phyloP scores from a whole-genome alignment of 2,888 invertebrate species.

The Furcula furcula region DNA sequence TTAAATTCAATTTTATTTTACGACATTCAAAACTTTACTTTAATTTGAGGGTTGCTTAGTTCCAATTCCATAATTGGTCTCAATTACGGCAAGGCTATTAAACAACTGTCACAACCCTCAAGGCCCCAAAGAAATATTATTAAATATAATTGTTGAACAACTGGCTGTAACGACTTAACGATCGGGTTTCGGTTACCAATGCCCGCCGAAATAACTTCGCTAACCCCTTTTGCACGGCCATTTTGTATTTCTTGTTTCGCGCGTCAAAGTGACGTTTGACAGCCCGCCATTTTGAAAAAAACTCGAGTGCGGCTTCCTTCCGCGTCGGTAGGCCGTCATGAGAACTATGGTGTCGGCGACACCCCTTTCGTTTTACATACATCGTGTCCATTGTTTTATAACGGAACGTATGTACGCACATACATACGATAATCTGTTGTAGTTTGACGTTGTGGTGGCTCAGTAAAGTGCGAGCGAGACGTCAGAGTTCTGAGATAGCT shows the following conservation, averaged over 20 bases:
- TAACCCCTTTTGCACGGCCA: conserved; percentile 64
- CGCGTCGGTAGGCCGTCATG: conserved; percentile 73
- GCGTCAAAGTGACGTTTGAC: conserved; percentile 70
- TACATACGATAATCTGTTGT: conserved; percentile 73
- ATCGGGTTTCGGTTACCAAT: conserved; percentile 26
- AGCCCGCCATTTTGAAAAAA: conserved; percentile 80
- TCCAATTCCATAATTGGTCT: neutral
- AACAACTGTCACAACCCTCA: conserved; percentile 3
- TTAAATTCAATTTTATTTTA: too few species aligned
- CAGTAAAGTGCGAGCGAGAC: conserved; percentile 46
- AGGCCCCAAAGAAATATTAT: conserved; percentile 2
- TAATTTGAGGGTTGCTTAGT: neutral
- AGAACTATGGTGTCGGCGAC: conserved; percentile 71
- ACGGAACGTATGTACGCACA: conserved; percentile 57
- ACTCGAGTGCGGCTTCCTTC: conserved; percentile 78
- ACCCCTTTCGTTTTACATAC: conserved; percentile 77
- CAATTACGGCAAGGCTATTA: neutral
- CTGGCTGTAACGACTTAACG: conserved; percentile 2
- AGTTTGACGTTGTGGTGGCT: conserved; percentile 47
- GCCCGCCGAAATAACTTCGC: conserved; percentile 41
- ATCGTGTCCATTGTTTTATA: conserved; percentile 78
- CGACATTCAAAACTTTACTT: neutral
- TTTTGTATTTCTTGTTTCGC: conserved; percentile 68
- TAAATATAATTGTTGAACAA: conserved; percentile 6
- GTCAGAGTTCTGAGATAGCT: conserved; percentile 34